Evolutionary conservation across 2,797 vertebrate species (phyloP).

Genomic region (Sphenopsis melanotis): DNA sequence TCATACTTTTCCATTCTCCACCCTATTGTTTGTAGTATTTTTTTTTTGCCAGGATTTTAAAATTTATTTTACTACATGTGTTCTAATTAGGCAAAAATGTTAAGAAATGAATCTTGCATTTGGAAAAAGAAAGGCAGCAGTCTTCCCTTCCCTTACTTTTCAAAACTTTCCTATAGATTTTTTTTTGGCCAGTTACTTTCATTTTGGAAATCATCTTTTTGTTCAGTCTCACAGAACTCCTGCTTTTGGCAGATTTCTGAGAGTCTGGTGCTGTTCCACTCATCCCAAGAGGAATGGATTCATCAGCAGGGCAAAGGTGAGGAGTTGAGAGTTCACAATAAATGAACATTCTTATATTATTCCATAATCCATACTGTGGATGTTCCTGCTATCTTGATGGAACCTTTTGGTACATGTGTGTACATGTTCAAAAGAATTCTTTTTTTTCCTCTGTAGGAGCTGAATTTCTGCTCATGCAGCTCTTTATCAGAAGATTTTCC

Average conservation of each 20-base stretch:
- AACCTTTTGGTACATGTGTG: background rate
- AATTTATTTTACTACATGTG: background rate
- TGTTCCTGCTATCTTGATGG: background rate
- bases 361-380: background rate
- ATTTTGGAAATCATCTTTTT: background rate
- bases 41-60: background rate
- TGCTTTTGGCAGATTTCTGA: background rate
- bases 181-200: background rate
- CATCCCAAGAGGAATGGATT: background rate
- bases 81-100: background rate
- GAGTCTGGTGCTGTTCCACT: background rate
- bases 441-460: background rate
- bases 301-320: slow-evolving; percentile 10
- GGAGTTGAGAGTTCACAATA: background rate
- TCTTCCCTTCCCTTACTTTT: background rate
- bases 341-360: background rate
- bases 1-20: background rate
- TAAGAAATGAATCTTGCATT: background rate
- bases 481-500: background rate
- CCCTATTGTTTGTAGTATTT: background rate
- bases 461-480: background rate
- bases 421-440: background rate
- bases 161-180: background rate
- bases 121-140: background rate
- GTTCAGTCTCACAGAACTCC: background rate